phyloP scores from a whole-genome alignment of 2,113 vertebrate genomes.

The Anolis sagrei region DNA sequence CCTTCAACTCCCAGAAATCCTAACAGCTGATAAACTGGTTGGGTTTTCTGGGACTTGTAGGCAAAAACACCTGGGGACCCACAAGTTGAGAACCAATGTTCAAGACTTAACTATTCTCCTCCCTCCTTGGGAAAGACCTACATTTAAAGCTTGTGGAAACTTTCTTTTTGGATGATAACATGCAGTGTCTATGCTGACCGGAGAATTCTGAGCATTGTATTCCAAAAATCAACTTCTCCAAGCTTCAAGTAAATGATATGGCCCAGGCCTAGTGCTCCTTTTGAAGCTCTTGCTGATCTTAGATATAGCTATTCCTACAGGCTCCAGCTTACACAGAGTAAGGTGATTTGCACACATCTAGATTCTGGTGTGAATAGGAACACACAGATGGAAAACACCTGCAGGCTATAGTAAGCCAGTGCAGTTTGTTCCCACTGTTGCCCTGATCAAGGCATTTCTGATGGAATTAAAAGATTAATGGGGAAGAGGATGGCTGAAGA shows the following conservation, averaged over 20 bases:
- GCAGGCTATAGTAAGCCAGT: not conserved
- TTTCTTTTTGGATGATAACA: no score
- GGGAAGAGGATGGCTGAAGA: not conserved
- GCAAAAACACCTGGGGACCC: no score
- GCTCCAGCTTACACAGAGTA: not conserved
- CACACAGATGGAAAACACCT: not conserved
- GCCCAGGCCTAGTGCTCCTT: not conserved
- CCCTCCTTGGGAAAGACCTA: not conserved
- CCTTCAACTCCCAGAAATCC: no score
- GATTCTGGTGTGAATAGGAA: not conserved
- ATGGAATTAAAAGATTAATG: constrained; percentile 31
- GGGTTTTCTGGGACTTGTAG: no score
- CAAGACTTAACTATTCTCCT: not conserved
- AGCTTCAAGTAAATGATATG: not conserved
- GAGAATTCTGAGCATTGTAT: no score
- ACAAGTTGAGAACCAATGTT: no score
- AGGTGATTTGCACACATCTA: not conserved
- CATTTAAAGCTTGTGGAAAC: not conserved
- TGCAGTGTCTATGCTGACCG: no score
- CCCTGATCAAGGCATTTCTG: constrained; percentile 20
- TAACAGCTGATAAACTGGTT: no score
- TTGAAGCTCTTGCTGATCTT: not conserved
- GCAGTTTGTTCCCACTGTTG: not conserved
- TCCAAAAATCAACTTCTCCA: no score
- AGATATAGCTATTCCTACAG: not conserved